phyloP scores from a whole-genome alignment of 2,888 invertebrate genomes.

The Biston stratarius region DNA sequence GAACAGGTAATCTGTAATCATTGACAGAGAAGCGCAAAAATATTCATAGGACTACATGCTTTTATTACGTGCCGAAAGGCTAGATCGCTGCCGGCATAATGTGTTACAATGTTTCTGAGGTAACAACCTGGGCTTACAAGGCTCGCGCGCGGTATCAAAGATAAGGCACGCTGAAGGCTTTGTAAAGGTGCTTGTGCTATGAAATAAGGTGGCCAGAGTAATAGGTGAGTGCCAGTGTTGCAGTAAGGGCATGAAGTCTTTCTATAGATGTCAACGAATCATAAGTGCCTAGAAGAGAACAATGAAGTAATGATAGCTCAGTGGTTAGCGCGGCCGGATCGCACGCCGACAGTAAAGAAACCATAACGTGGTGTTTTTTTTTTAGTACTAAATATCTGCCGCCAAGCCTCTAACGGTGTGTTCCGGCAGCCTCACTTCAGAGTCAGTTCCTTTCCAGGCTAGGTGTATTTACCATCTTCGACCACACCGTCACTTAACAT shows the following conservation, averaged over 20 bases:
- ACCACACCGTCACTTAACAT: too few relatives aligned
- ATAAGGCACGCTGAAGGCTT: constrained; percentile 82
- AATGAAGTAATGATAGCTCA: too few relatives aligned
- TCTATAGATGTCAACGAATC: not conserved
- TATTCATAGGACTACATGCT: constrained; percentile 77
- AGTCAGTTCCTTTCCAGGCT: too few relatives aligned
- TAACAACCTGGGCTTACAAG: constrained; percentile 82
- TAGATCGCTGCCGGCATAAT: constrained; percentile 77
- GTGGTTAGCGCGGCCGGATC: too few relatives aligned
- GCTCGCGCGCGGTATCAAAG: constrained; percentile 74
- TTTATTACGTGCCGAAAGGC: constrained; percentile 75
- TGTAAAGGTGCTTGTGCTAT: constrained; percentile 73
- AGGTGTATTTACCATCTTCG: too few relatives aligned
- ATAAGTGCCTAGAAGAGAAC: too few relatives aligned
- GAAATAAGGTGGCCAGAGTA: constrained; percentile 76
- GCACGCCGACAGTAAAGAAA: too few relatives aligned
- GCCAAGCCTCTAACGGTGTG: too few relatives aligned
- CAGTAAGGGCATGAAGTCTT: constrained; percentile 12
- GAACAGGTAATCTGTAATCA: constrained; percentile 62
- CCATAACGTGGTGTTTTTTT: too few relatives aligned
- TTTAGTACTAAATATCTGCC: too few relatives aligned
- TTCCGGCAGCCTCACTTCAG: too few relatives aligned
- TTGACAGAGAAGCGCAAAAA: constrained; percentile 67
- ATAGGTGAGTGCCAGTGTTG: constrained; percentile 39
- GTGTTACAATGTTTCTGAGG: constrained; percentile 81